These are phyloP conservation scores for Sogatella furcifera DNA, from an alignment of 1,140 invertebrate genomes.

Conservation along the genomic window DNA sequence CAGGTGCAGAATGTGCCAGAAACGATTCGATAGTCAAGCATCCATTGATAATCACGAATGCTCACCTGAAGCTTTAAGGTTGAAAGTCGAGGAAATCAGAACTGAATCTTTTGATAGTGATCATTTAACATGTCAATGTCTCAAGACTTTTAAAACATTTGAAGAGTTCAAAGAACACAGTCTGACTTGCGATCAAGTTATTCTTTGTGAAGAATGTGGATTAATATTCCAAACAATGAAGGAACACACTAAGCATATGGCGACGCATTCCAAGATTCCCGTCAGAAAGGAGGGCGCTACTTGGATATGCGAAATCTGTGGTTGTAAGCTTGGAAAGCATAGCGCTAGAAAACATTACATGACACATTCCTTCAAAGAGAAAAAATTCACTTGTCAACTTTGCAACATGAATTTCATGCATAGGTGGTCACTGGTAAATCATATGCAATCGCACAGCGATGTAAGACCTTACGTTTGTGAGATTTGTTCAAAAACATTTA, in stretches of 20 bases:
- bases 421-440: not conserved
- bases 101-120: no score
- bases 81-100: no score
- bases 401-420: not conserved
- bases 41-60: not conserved
- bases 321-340: not conserved
- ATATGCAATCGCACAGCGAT: not conserved
- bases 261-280: not conserved
- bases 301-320: not conserved
- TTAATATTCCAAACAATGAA: not conserved
- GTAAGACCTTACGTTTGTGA: not conserved
- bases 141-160: not conserved
- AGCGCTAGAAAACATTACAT: not conserved
- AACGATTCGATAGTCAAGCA: not conserved
- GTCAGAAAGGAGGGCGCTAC: not conserved
- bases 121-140: no score
- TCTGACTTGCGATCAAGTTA: not conserved
- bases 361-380: not conserved
- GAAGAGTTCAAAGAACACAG: not conserved
- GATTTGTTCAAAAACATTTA: not conserved
- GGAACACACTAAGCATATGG: no score
- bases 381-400: not conserved
- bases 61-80: not conserved
- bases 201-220: not conserved
- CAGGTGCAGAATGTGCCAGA: not conserved